Evolutionary conservation across 2,113 vertebrate species (phyloP), one percentile per base, ranked within the genome.

Genomic region (Orientallactaga bullata): DNA sequence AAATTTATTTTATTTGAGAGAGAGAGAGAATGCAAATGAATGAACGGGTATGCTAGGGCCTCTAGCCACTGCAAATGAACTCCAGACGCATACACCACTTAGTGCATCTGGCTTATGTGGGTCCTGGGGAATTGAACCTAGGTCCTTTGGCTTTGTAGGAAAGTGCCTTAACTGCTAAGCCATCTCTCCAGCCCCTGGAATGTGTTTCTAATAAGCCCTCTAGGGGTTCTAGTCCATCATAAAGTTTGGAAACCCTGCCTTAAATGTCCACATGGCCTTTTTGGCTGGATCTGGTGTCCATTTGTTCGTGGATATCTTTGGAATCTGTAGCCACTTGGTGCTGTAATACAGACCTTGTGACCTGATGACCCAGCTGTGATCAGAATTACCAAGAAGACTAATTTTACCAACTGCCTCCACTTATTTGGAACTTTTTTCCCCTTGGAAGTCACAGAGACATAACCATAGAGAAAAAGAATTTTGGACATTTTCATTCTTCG

Each of bases 401-500:
- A 0, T 84, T 72, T 85, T 78, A 61, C 74, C 39, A 66, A 26
- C 4, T 24, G 2, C 23, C 26, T 68, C 69, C 63, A 51, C 23
- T 73, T 78, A 32, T 35, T 74, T 85, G n/a, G 60, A 32, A 78
- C 1, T 4, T 5, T 74, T 90, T 37, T 90, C 35, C 12, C 39
- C 55, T 88, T 87, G 77, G 18, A 61, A 85, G 39, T 81, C 63
- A 65, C 74, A 79, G 61, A 95, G 26, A 37, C 6, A 0, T 93
- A 63, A 88, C 30, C 74, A 35, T 2, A 92, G 37, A 85, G 24
- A 63, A 89, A 87, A 26, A 35, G 77, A 55, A 18, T 17, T 68
- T 73, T 76, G 42, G 4, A 21, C 61, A 76, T 90, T 92, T 78
- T 76, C 91, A 78, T 95, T 86, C 68, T 76, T 4, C 42, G 58